Evolutionary conservation across 2,113 vertebrate species (phyloP).

Genomic region (Cyanoderma ruficeps): DNA sequence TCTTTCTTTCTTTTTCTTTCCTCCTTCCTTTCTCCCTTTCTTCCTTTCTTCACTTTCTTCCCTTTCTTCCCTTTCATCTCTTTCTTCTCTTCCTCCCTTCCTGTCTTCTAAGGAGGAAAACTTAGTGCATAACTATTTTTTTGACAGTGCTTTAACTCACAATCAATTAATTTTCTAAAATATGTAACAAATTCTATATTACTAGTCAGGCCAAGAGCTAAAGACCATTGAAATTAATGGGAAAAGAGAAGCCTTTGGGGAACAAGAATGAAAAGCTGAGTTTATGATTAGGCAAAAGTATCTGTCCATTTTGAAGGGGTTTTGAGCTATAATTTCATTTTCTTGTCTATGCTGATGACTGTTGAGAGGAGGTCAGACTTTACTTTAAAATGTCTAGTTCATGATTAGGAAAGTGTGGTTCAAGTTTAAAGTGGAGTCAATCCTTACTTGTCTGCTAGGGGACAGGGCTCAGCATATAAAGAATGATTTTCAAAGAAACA

Average conservation of each 20-base stretch:
- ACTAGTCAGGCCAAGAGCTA: not conserved
- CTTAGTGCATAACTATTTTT: accelerated
- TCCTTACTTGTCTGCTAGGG: not conserved
- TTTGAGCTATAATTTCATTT: not conserved
- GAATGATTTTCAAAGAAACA: not conserved
- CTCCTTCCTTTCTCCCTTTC: no score
- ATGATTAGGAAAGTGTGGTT: not conserved
- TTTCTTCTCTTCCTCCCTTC: not conserved
- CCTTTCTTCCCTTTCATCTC: no score
- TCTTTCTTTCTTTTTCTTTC: no score
- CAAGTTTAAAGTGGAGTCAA: not conserved
- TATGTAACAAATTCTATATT: not conserved
- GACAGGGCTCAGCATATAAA: not conserved
- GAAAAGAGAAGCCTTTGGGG: not conserved
- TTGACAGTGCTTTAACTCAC: not conserved
- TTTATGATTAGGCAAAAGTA: not conserved
- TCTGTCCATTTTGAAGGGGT: not conserved
- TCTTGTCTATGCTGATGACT: not conserved
- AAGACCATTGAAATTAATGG: not conserved
- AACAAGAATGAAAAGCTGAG: not conserved
- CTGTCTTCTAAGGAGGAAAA: not conserved
- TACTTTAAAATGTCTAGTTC: not conserved
- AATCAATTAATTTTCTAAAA: not conserved
- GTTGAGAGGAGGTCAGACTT: not conserved
- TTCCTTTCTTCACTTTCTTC: no score